Base-by-base conservation (phyloP, 2,888 invertebrate genomes). In the Flabesymbios commensalis region DNA sequence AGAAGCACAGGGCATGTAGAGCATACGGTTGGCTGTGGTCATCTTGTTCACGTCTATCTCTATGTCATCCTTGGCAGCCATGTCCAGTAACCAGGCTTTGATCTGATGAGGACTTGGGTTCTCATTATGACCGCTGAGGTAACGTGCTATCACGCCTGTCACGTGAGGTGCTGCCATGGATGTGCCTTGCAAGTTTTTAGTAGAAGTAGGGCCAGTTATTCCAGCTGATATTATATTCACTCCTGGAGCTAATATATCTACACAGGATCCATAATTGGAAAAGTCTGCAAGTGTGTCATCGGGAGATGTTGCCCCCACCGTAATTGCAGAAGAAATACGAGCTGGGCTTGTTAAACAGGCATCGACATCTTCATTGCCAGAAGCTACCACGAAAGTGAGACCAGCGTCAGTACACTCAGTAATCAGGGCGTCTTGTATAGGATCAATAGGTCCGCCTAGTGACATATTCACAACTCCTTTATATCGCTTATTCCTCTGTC, bases 141-240 rank as follows among this genome's bases (percentile, higher is more conserved):
- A 33, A 19, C 60, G 19, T 3, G 64, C 64, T 2, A 61, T 36
- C 5, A 59, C 60, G 2, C 63, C 60, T 14, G 63, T 33, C n/a
- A 64, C 63, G 45, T 58, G 47, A 14, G 66, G 56, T 19, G 63
- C 48, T 26, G 63, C 45, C 63, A 64, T 61, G 45, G 66, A 61
- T 3, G 64, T 63, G 19, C 64, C 64, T n/a, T n/a, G n/a, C n/a
- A n/a, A n/a, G 5, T 57, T 31, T 41, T 45, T 24, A 2, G 28
- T 43, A 7, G 53, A 47, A 2, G 22, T 31, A 1, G 51, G 45
- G 17, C n/a, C 28, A 1, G 42, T 54, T 14, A 53, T 49, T n/a
- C 49, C 49, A 5, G 64, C 31, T 7, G 61, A 57, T 2, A 53
- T 17, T n/a, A 64, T 48, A 5, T 29, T 17, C 14, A 48, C 61